Evolutionary conservation across 1,140 invertebrate species (phyloP).

Genomic region (Tetranychus urticae): DNA sequence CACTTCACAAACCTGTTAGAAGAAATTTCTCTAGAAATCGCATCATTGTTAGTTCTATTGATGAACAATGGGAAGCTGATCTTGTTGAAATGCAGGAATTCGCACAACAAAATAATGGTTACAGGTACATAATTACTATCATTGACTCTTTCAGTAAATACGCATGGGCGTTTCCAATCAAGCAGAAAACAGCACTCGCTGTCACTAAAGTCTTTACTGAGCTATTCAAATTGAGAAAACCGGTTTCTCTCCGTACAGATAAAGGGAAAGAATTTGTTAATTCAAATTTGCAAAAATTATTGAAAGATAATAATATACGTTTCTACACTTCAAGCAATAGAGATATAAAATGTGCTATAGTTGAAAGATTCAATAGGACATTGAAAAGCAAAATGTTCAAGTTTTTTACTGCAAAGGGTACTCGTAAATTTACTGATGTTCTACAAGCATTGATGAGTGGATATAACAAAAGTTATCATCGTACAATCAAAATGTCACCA

Average conservation of each 20-base stretch:
- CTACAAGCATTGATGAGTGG: conserved; percentile 17
- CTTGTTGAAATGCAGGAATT: conserved; percentile 12
- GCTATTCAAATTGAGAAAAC: conserved; percentile 4
- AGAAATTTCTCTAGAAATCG: conserved; percentile 11
- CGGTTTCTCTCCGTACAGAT: background rate
- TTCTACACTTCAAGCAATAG: background rate
- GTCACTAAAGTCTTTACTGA: background rate
- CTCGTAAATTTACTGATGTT: conserved; percentile 20
- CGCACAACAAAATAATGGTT: conserved; percentile 10
- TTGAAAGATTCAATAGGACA: conserved; percentile 25
- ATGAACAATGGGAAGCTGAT: conserved; percentile 6
- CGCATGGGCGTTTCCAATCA: conserved; percentile 12
- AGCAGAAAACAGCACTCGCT: conserved; percentile 7
- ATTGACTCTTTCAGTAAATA: conserved; percentile 15
- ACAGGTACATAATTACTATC: conserved; percentile 11
- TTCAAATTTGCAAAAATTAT: conserved; percentile 13
- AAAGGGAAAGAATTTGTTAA: conserved; percentile 7
- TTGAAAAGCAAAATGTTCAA: conserved; percentile 23
- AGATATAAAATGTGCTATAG: conserved; percentile 21
- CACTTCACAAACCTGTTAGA: conserved; percentile 11
- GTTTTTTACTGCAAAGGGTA: conserved; percentile 21
- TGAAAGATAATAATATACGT: conserved; percentile 10
- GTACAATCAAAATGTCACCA: conserved; percentile 21
- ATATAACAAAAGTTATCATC: conserved; percentile 23
- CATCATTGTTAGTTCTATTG: conserved; percentile 5